phyloP scores from a whole-genome alignment of 1,140 invertebrate genomes.

The Brachionus paranguensis region DNA sequence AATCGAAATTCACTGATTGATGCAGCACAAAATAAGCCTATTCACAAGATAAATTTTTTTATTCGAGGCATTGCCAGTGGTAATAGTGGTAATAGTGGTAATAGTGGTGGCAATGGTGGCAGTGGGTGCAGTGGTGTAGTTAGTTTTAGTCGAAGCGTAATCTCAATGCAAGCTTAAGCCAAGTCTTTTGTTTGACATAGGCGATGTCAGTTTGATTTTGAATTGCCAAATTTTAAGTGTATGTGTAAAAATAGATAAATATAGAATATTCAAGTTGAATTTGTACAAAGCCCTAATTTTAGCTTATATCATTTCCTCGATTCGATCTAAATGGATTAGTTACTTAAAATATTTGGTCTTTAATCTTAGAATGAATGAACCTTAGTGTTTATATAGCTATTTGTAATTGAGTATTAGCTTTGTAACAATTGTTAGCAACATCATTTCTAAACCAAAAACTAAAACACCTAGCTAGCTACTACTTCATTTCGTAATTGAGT shows the following conservation, averaged over 20 bases:
- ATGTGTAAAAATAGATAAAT: background rate
- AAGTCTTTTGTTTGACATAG: background rate
- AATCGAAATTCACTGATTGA: conserved; percentile 4
- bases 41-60: too few relatives aligned
- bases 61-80: background rate
- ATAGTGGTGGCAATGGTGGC: too few relatives aligned
- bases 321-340: conserved; percentile 4
- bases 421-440: background rate
- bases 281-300: background rate
- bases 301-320: background rate
- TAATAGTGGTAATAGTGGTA: background rate
- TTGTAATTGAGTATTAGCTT: conserved; percentile 22
- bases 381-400: conserved; percentile 14
- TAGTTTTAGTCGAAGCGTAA: background rate
- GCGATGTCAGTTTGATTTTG: conserved; percentile 29
- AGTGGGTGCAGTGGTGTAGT: too few relatives aligned
- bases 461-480: background rate
- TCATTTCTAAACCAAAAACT: background rate
- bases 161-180: background rate
- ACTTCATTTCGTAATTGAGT: background rate
- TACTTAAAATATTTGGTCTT: background rate
- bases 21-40: background rate
- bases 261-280: conserved; percentile 1
- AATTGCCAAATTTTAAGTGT: conserved; percentile 5
- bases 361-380: background rate